phyloP scores from a whole-genome alignment of 2,888 invertebrate species.

The Sesamia inferens region DNA sequence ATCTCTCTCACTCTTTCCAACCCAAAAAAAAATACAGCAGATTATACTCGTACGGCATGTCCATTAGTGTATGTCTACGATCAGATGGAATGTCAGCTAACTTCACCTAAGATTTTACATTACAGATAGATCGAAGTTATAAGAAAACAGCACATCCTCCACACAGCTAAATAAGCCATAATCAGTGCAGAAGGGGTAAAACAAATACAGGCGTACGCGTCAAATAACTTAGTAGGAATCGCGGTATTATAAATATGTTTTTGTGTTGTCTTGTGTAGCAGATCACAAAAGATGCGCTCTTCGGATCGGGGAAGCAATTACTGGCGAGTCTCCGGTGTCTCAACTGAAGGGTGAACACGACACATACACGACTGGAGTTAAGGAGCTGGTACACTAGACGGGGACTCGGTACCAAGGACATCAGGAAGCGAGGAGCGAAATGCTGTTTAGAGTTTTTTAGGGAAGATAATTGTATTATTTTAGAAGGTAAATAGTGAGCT shows the following conservation, averaged over 20 bases:
- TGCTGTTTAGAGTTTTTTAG: neutral
- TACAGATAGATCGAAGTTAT: neutral
- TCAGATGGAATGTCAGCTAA: neutral
- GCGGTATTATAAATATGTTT: conserved; percentile 71
- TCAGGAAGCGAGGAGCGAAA: neutral
- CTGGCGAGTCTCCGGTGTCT: conserved; percentile 76
- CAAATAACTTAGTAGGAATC: conserved; percentile 57
- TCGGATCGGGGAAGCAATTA: conserved; percentile 80
- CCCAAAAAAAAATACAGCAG: no score
- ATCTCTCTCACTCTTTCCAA: no score
- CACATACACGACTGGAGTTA: conserved; percentile 67
- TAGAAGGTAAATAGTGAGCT: no score
- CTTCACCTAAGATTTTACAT: neutral
- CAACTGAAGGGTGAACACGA: conserved; percentile 76
- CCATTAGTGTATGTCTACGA: neutral
- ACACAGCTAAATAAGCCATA: conserved; percentile 12
- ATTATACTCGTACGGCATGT: no score
- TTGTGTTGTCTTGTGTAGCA: conserved; percentile 75
- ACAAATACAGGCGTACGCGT: conserved; percentile 29
- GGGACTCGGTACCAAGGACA: neutral
- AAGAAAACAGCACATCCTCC: conserved; percentile 11
- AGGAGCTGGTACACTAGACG: conserved; percentile 63
- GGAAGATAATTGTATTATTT: neutral
- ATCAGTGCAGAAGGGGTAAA: conserved; percentile 40
- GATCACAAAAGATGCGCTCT: conserved; percentile 78